Evolutionary conservation across 2,888 invertebrate genomes (phyloP), one percentile per base, ranked within the genome.

Genomic region (Cerastis leucographa): DNA sequence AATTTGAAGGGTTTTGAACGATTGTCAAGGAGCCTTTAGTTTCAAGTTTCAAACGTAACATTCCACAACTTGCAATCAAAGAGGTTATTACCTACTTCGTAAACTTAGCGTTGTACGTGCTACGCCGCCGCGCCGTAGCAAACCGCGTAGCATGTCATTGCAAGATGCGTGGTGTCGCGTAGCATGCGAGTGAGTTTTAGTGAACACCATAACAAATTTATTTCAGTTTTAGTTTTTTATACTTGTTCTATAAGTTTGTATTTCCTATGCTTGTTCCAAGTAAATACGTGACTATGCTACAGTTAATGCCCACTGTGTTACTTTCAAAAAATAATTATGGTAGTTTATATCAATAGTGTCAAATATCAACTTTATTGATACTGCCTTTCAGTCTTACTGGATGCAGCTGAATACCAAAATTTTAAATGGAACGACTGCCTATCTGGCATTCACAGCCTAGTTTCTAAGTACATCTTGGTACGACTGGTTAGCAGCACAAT

Each of bases 41-140:
- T 35, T 2, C 35, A 35, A 35, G 1, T 35, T 35, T 35, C 25
- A 25, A 56, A 56, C 29, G 59, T 29, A 61, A 22, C 6, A 5
- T 61, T 11, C 19, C 22, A 12, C 62, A 22, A 5, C 12, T 1
- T 12, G 0, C 11, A 61, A 62, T 62, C 40, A 40, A 46, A 19
- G 17, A 12, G 5, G 4, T 17, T 19, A 22, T 22, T 62, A n/a
- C 22, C 8, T 64, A 22, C 42, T 62, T 44, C 29, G 1, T 17
- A 11, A 1, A 11, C 46, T 42, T 65, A 49, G 22, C 42, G 12
- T 17, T 25, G 6, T 49, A n/a, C 5, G 7, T 44, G 59, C 81
- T 78, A 78, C 78, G 75, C 40, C 78, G 59, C 81, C 81, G 81
- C 78, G 75, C 40, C 78, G 78, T 80, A 73, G 78, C 64, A 51